Percentiles rank a stretch among this genome's conserved stretches.
Conservation (phyloP, 2,888 invertebrate species). For the Sarcophaga caerulescens region DNA sequence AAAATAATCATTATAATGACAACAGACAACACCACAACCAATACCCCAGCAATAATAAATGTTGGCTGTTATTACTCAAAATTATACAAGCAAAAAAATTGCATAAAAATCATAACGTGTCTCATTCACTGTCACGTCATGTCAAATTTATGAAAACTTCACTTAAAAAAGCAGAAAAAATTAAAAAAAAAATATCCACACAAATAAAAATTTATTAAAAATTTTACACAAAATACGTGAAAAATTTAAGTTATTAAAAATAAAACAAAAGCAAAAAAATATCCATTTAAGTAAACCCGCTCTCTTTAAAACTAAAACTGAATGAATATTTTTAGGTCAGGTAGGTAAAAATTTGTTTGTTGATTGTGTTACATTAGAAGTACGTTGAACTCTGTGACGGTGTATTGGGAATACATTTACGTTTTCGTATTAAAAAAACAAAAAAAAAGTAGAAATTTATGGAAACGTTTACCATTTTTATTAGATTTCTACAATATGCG, state of each 20-base stretch:
- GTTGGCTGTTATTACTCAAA: background rate
- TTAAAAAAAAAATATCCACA: no score
- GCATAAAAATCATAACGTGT: slow-evolving; percentile 59
- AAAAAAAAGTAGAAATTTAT: background rate
- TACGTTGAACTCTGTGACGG: background rate
- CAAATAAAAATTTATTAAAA: no score
- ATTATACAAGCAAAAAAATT: slow-evolving; percentile 12
- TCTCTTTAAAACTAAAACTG: background rate
- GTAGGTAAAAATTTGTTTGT: background rate
- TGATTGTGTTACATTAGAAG: background rate
- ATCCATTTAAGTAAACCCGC: background rate
- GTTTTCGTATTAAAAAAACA: background rate
- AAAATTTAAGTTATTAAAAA: background rate
- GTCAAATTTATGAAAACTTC: slow-evolving; percentile 45
- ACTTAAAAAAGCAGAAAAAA: background rate
- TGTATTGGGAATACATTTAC: background rate
- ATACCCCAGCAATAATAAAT: background rate
- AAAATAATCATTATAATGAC: slow-evolving; percentile 77
- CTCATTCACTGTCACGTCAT: slow-evolving; percentile 63
- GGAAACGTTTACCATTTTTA: background rate
- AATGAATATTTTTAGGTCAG: background rate
- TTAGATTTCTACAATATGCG: background rate
- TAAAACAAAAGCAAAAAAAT: background rate
- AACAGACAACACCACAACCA: slow-evolving; percentile 54
- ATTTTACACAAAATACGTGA: background rate